These are phyloP conservation scores for Zaprionus gabonicus DNA, from an alignment of 1,140 invertebrate species.

Conservation along the genomic window DNA sequence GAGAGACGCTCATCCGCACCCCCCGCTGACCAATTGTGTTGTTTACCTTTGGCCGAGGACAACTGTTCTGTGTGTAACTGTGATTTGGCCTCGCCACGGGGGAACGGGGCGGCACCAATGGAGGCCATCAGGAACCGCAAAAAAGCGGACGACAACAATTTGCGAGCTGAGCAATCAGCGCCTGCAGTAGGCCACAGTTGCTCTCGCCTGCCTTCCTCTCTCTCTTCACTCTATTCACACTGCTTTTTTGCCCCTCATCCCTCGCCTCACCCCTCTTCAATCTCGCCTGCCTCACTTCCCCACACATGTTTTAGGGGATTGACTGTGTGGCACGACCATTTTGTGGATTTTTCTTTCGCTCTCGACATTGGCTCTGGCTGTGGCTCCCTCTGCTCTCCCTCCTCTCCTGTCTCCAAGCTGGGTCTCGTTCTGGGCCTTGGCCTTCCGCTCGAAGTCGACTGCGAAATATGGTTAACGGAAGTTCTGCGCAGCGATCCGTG, in stretches of 20 bases:
- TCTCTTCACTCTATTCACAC: background rate
- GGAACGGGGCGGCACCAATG: conserved; percentile 24
- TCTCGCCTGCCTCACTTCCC: background rate
- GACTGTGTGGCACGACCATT: conserved; percentile 10
- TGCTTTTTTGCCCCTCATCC: background rate
- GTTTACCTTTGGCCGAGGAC: conserved; percentile 51
- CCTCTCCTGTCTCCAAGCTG: background rate
- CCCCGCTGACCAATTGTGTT: conserved; percentile 29
- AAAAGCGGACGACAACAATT: conserved; percentile 45
- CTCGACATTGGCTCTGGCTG: background rate
- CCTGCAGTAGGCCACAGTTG: conserved; percentile 22
- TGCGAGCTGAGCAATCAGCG: conserved; percentile 64
- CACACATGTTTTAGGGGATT: background rate
- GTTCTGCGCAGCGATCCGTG: conserved; percentile 71
- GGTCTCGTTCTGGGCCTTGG: conserved; percentile 21
- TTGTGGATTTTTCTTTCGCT: conserved; percentile 23
- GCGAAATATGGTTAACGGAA: conserved; percentile 65
- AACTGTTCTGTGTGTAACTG: conserved; percentile 28
- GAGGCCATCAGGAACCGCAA: conserved; percentile 6
- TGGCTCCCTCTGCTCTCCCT: background rate
- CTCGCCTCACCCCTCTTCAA: background rate
- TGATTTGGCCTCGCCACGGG: conserved; percentile 38
- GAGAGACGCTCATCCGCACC: background rate
- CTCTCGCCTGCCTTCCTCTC: background rate
- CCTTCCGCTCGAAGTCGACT: conserved; percentile 52